phyloP scores from a whole-genome alignment of 2,888 invertebrate species.

The Punctoribates punctum region DNA sequence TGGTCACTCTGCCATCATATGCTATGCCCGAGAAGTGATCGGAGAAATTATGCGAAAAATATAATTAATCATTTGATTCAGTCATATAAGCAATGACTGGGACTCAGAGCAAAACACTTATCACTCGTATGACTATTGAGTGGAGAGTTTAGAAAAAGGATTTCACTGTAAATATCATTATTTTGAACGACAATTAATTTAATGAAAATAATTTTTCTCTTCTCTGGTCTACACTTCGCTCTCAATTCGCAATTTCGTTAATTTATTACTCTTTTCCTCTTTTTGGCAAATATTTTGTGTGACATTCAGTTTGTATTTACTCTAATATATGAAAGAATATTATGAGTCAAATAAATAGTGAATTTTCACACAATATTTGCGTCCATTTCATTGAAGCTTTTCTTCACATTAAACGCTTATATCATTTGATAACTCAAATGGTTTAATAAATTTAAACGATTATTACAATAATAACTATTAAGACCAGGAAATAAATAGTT shows the following conservation, averaged over 20 bases:
- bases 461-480: conserved; percentile 6
- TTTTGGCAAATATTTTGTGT: background rate
- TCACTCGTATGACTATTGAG: background rate
- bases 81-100: background rate
- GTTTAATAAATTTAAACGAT: conserved; percentile 13
- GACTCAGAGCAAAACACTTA: background rate
- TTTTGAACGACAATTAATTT: background rate
- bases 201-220: no score
- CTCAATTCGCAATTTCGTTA: conserved; percentile 4
- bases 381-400: no score
- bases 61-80: conserved; percentile 26
- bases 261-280: conserved; percentile 7
- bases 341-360: conserved; percentile 1
- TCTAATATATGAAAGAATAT: background rate
- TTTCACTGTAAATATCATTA: background rate
- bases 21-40: background rate
- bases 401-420: no score
- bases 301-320: conserved; percentile 7
- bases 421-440: no score
- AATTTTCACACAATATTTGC: no score
- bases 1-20: background rate
- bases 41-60: conserved; percentile 4
- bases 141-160: conserved; percentile 1
- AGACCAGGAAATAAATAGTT: conserved; percentile 7
- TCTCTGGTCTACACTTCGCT: background rate